Conservation (phyloP, 2,797 vertebrate species). For the Florisuga fusca region DNA sequence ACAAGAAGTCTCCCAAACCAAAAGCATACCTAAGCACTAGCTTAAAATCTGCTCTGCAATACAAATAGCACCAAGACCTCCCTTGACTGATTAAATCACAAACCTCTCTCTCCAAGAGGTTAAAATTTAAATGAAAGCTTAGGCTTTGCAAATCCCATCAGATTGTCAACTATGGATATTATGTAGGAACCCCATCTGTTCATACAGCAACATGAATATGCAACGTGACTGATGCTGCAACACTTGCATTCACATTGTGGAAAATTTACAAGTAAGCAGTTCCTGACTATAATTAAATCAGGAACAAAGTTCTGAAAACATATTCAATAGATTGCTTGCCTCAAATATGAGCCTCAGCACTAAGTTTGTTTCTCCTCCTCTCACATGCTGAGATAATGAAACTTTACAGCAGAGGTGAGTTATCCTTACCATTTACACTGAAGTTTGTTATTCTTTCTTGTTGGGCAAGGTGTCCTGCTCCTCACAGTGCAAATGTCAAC, state of each 20-base stretch:
- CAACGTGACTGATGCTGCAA: slow-evolving; percentile 52
- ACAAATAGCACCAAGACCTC: background rate
- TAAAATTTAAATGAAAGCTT: slow-evolving; percentile 66
- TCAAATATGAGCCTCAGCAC: fast-evolving
- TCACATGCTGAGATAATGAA: background rate
- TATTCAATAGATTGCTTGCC: background rate
- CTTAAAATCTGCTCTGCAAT: background rate
- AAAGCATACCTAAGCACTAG: background rate
- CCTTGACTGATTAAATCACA: slow-evolving; percentile 35
- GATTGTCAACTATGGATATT: slow-evolving; percentile 64
- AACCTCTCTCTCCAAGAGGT: slow-evolving; percentile 34
- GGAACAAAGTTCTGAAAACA: slow-evolving; percentile 32
- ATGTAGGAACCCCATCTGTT: slow-evolving; percentile 73
- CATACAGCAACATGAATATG: slow-evolving; percentile 56
- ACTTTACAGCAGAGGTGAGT: background rate
- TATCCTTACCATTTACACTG: fast-evolving
- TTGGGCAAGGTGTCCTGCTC: background rate
- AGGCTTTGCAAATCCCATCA: slow-evolving; percentile 66
- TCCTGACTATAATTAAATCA: slow-evolving; percentile 14
- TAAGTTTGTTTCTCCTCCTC: background rate
- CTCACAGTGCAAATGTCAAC: fast-evolving
- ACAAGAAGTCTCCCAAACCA: background rate
- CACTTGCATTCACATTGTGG: slow-evolving; percentile 16
- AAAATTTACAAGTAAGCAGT: slow-evolving; percentile 39
- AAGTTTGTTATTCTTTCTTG: background rate